phyloP scores from a whole-genome alignment of 2,888 invertebrate species.

The Megamerina dolium region DNA sequence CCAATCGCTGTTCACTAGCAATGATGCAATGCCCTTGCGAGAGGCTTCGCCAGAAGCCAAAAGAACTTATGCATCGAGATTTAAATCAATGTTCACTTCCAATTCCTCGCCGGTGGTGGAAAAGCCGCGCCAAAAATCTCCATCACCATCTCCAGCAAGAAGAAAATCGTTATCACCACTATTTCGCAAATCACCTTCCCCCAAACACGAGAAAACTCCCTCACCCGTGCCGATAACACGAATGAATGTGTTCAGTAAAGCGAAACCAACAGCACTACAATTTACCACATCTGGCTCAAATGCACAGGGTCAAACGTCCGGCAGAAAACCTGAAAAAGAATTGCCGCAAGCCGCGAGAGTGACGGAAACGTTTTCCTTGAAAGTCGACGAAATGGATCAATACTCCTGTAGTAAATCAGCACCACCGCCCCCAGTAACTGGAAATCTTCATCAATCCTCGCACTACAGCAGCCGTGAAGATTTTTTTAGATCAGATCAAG shows the following conservation, averaged over 20 bases:
- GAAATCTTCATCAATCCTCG: conserved; percentile 1
- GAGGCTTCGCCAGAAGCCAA: conserved; percentile 33
- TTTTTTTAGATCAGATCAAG: conserved; percentile 24
- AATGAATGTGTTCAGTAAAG: conserved; percentile 30
- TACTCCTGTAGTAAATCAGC: conserved; percentile 29
- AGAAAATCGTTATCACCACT: conserved; percentile 25
- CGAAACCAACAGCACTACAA: conserved; percentile 28
- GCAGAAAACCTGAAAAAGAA: conserved; percentile 30
- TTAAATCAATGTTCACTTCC: conserved; percentile 40
- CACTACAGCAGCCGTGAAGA: conserved; percentile 37
- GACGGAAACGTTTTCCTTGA: conserved; percentile 45
- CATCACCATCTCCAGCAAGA: conserved; percentile 19
- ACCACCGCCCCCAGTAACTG: conserved; percentile 21
- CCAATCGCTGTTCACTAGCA: conserved; percentile 11
- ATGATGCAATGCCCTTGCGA: conserved; percentile 19
- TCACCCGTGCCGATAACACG: conserved; percentile 23
- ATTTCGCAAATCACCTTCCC: conserved; percentile 23
- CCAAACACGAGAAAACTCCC: conserved; percentile 24
- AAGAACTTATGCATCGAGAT: conserved; percentile 36
- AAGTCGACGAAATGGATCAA: conserved; percentile 48
- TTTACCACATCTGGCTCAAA: conserved; percentile 31
- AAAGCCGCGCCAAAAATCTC: conserved; percentile 26
- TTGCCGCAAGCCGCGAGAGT: conserved; percentile 39
- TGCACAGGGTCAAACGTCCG: conserved; percentile 23
- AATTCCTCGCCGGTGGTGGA: conserved; percentile 3